phyloP scores from a whole-genome alignment of 2,888 invertebrate genomes.

The Calameuta filiformis region DNA sequence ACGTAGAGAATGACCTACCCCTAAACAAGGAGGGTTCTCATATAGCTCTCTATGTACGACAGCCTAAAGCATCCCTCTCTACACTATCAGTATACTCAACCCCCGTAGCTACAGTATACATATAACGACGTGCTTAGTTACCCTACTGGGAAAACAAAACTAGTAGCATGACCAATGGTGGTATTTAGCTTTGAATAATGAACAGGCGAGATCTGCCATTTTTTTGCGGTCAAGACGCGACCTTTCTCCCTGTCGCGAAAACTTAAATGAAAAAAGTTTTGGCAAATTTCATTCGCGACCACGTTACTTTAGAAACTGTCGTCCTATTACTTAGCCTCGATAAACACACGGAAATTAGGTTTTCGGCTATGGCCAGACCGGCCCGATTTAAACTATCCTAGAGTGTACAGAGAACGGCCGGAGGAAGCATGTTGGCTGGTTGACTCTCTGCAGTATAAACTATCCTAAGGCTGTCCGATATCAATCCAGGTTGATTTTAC shows the following conservation, averaged over 20 bases:
- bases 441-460: not conserved
- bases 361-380: not conserved
- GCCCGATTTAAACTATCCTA: not conserved
- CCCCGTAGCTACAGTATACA: not conserved
- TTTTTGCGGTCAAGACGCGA: slow-evolving; percentile 22
- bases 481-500: not conserved
- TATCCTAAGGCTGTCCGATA: not conserved
- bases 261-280: not conserved
- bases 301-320: not conserved
- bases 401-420: not conserved
- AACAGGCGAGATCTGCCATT: slow-evolving; percentile 41
- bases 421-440: not conserved
- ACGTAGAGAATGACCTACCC: not conserved
- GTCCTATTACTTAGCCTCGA: not conserved
- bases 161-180: slow-evolving; percentile 48
- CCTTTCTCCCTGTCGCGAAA: slow-evolving; percentile 9
- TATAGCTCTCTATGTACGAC: not conserved
- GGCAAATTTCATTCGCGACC: not conserved
- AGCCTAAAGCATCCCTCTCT: not conserved
- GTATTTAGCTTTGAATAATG: slow-evolving; percentile 56
- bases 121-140: not conserved
- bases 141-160: not conserved
- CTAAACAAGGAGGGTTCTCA: not conserved
- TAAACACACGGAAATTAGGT: not conserved
- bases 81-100: not conserved